Percentiles rank a stretch among this genome's conserved stretches.
Evolutionary conservation across 2,113 vertebrate species (phyloP).

Genomic region (Falcunculus frontatus): DNA sequence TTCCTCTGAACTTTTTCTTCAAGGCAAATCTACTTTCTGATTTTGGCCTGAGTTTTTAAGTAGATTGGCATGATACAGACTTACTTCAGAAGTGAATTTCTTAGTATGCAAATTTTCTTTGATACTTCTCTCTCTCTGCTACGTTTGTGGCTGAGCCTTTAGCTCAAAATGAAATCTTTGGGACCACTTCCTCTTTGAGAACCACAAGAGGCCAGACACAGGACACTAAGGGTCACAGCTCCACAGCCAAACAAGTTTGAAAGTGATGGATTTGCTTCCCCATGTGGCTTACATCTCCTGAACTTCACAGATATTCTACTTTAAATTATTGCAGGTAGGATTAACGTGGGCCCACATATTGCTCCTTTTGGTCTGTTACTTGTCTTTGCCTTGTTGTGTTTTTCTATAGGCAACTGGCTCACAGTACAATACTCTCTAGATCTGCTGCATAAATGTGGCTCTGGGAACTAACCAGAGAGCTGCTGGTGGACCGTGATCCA

Average conservation of each 20-base stretch:
- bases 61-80: neutral
- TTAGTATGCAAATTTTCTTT: neutral
- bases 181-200: neutral
- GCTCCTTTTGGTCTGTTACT: neutral
- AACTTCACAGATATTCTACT: neutral
- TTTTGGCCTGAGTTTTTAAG: neutral
- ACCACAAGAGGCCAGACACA: neutral
- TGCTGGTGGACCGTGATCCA: neutral
- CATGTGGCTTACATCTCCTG: neutral
- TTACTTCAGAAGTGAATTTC: neutral
- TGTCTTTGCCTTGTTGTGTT: neutral
- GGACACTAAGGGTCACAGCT: neutral
- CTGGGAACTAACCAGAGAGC: neutral
- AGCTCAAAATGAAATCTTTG: neutral
- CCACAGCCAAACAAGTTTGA: neutral
- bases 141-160: neutral
- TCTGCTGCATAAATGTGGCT: neutral
- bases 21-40: neutral
- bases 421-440: neutral
- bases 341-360: neutral
- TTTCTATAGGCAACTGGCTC: fast-evolving
- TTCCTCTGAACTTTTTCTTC: neutral
- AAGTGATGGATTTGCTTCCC: neutral
- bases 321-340: neutral
- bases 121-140: neutral